A percentile compares a stretch with the other conserved stretches of the same genome.
These are phyloP conservation scores for Hylomyscus alleni DNA, from an alignment of 2,797 vertebrate genomes.

Conservation along the genomic window DNA sequence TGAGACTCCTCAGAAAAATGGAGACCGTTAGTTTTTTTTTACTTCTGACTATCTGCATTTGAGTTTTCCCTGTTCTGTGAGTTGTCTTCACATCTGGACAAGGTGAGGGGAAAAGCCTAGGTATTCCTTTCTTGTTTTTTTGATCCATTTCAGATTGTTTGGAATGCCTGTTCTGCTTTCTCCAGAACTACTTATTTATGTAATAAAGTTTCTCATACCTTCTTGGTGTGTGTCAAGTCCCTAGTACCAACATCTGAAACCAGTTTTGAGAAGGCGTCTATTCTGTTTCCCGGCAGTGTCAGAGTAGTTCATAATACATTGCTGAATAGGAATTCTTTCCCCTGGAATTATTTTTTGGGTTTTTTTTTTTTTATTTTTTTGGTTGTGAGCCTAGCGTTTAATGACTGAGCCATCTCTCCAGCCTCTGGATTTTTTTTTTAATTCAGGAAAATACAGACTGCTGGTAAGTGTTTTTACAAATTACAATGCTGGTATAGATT, in stretches of 20 bases:
- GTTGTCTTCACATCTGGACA: neutral
- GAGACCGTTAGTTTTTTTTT: neutral
- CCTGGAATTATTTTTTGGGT: neutral
- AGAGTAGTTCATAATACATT: conserved; percentile 30
- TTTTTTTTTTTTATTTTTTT: too few relatives aligned
- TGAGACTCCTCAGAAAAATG: neutral
- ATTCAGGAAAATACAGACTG: conserved; percentile 48
- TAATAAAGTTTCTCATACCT: conserved; percentile 24
- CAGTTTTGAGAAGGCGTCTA: conserved; percentile 7
- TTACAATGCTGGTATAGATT: conserved; percentile 32
- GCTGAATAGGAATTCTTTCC: neutral
- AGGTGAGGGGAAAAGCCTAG: neutral
- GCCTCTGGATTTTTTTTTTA: neutral
- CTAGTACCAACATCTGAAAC: conserved; percentile 36
- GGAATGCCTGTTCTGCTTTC: neutral
- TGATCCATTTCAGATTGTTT: neutral
- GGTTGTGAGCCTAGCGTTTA: too few relatives aligned
- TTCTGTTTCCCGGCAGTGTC: neutral
- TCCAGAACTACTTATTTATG: neutral
- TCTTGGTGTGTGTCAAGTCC: neutral
- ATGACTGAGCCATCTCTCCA: too few relatives aligned
- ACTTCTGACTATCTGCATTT: neutral
- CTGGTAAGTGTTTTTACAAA: conserved; percentile 40
- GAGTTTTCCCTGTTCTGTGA: neutral
- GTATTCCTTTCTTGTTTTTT: conserved; percentile 7